Evolutionary conservation across 1,140 invertebrate species (phyloP), one percentile per base, ranked within the genome.

Genomic region (Pachyrhynchus sulphureomaculatus): DNA sequence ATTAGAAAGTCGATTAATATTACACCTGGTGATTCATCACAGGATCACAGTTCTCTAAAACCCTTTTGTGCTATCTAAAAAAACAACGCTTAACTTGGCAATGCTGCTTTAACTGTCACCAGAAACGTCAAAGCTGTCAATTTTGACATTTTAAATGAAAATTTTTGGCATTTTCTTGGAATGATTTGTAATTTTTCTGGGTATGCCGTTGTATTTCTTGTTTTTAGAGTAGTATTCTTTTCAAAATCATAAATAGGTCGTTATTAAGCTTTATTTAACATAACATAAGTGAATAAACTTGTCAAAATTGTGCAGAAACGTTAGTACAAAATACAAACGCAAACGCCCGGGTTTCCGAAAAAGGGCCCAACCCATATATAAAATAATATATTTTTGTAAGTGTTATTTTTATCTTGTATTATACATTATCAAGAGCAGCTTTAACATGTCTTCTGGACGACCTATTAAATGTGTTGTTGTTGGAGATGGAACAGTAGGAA

Each of bases 381-480:
- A 10, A 10, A 29, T 29, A 29, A 29, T 3, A 29, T 29, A 29
- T 29, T 29, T 26, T 26, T 26, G 3, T 26, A 26, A n/a, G n/a
- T 26, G 8, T 26, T 26, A 26, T 26, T 26, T 29, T 29, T 29
- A 10, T 29, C 5, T 2, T 29, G 8, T 3, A 29, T 29, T 29
- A 29, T 29, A 29, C 26, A 29, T 1, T 29, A 29, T 29, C 12
- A 29, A 29, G 26, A 6, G 12, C 26, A 29, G 8, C 8, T 29
- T 2, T 1, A 6, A 2, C 26, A 87, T 86, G 84, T 86, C 82
- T 77, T 93, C 91, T 69, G 92, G 92, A 76, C 86, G 91, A 77
- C 92, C 93, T 64, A 95, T 98, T 76, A 98, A 98, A 79, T 98
- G 95, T 86, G 96, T 97, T 59, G 93, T 97, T 12, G 94, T 97